phyloP scores from a whole-genome alignment of 2,888 invertebrate species.

The Apodemia duryi region DNA sequence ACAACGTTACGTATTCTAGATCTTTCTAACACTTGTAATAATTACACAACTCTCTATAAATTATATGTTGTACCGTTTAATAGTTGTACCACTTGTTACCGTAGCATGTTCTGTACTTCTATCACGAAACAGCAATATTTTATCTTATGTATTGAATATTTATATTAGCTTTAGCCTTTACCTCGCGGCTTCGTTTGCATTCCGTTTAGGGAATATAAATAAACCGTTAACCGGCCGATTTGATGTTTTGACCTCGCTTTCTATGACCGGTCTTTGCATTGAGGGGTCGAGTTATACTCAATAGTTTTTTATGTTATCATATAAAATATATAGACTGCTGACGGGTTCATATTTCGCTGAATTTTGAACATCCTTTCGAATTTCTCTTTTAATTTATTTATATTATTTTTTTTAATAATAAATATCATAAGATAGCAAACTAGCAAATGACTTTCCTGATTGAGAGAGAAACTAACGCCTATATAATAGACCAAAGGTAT shows the following conservation, averaged over 20 bases:
- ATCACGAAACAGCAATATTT: neutral
- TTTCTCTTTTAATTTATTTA: no score
- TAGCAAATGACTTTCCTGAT: no score
- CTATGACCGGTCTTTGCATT: neutral
- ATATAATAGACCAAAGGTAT: no score
- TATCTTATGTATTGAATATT: neutral
- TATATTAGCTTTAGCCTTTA: neutral
- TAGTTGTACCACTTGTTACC: neutral
- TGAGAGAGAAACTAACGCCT: no score
- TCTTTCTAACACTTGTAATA: constrained; percentile 9
- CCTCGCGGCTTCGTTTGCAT: neutral
- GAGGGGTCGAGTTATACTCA: neutral
- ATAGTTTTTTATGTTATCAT: neutral
- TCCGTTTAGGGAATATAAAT: constrained; percentile 3
- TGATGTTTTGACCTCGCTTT: neutral
- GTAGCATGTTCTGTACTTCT: constrained; percentile 2
- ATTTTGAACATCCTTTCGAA: no score
- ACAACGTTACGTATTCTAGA: constrained; percentile 2
- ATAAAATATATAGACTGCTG: no score
- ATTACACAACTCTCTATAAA: constrained; percentile 14
- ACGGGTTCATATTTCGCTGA: no score
- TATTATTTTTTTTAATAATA: no score
- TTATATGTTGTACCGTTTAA: constrained; percentile 9
- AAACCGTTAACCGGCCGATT: neutral
- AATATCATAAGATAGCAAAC: no score